phyloP scores from a whole-genome alignment of 2,888 invertebrate genomes.

The Cheiracanthium punctorium region DNA sequence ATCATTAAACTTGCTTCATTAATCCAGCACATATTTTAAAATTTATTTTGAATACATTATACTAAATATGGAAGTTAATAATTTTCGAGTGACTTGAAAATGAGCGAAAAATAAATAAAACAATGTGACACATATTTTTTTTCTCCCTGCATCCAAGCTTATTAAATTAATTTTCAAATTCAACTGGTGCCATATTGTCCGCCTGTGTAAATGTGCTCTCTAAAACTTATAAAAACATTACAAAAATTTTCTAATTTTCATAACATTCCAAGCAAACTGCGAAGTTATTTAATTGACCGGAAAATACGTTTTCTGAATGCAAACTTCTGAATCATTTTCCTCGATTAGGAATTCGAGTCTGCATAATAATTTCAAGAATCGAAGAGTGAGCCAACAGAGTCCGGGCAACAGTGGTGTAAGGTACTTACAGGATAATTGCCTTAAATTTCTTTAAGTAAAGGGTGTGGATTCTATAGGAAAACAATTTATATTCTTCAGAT shows the following conservation, averaged over 20 bases:
- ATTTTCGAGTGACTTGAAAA: neutral
- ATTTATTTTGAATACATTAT: no score
- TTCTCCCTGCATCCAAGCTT: neutral
- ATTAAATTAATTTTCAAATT: neutral
- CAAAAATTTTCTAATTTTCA: slow-evolving; percentile 2
- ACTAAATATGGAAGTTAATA: neutral
- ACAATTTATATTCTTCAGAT: no score
- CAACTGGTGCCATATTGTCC: slow-evolving; percentile 17
- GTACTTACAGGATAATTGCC: neutral
- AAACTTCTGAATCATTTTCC: slow-evolving; percentile 30
- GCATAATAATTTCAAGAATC: slow-evolving; percentile 41
- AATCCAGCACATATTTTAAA: no score
- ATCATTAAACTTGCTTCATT: no score
- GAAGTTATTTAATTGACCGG: slow-evolving; percentile 32
- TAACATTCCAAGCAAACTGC: neutral
- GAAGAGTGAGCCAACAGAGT: neutral
- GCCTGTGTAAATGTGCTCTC: neutral
- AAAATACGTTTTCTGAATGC: slow-evolving; percentile 31
- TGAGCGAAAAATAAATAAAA: neutral
- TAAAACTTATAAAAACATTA: neutral
- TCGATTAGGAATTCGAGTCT: slow-evolving; percentile 51
- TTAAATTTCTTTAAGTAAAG: neutral
- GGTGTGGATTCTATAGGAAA: neutral
- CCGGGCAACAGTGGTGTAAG: slow-evolving; percentile 2
- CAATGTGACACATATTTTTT: neutral